Conservation (phyloP, 2,888 invertebrate species). For the Aleiodes alternator region DNA sequence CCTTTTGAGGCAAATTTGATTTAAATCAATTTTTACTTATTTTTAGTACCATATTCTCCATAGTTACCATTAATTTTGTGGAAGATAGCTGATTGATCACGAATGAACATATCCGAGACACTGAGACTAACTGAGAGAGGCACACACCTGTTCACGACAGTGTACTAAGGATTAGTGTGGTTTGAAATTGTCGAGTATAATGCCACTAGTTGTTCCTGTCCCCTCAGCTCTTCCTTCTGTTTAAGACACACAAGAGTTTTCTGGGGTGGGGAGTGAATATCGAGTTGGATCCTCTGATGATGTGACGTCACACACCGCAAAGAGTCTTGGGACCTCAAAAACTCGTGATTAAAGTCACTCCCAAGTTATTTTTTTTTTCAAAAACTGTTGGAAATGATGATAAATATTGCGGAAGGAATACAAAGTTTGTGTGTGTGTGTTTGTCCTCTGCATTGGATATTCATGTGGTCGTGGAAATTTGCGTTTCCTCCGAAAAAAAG, state of each 20-base stretch:
- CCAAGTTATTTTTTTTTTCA: no score
- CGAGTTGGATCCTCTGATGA: not conserved
- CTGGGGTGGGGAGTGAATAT: not conserved
- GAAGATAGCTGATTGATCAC: slow-evolving; percentile 5
- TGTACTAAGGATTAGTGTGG: slow-evolving; percentile 11
- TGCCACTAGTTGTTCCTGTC: slow-evolving; percentile 9
- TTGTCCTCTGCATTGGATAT: no score
- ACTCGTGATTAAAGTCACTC: no score
- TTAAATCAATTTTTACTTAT: no score
- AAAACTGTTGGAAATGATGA: no score
- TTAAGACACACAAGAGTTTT: not conserved
- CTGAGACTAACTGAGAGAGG: not conserved
- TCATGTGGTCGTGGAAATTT: no score
- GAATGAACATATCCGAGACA: not conserved
- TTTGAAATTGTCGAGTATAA: slow-evolving; percentile 7
- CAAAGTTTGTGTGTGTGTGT: no score
- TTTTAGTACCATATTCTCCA: no score
- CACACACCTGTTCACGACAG: slow-evolving; percentile 19
- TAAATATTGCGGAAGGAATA: no score
- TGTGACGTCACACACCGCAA: not conserved
- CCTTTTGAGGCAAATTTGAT: no score
- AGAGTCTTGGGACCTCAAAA: not conserved
- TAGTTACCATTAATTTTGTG: no score
- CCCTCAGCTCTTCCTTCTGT: slow-evolving; percentile 14
- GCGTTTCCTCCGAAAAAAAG: not conserved